phyloP scores from a whole-genome alignment of 2,888 invertebrate genomes.

The Limenitis camilla region DNA sequence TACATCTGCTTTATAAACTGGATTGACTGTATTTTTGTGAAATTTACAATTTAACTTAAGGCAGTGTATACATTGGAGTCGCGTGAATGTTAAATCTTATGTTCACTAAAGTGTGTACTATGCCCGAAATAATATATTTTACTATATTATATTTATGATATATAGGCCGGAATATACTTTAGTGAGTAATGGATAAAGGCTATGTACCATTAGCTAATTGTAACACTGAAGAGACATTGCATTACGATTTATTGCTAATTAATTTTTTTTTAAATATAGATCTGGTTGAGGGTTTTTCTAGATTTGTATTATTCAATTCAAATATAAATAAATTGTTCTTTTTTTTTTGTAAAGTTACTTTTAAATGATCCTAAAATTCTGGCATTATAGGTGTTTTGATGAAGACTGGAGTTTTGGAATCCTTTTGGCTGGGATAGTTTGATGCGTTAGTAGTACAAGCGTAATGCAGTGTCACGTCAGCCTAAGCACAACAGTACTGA shows the following conservation, averaged over 20 bases:
- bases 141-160: not conserved
- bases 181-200: constrained; percentile 4
- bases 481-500: constrained; percentile 63
- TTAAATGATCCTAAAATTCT: too few relatives aligned
- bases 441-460: not conserved
- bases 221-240: constrained; percentile 16
- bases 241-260: too few relatives aligned
- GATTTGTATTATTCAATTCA: too few relatives aligned
- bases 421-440: not conserved
- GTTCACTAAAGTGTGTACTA: constrained; percentile 4
- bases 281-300: too few relatives aligned
- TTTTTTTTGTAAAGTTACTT: too few relatives aligned
- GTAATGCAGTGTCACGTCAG: constrained; percentile 27
- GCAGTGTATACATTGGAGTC: not conserved
- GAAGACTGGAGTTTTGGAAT: not conserved
- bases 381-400: too few relatives aligned
- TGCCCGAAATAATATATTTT: not conserved
- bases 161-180: not conserved
- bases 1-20: not conserved
- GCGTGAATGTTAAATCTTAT: constrained; percentile 9
- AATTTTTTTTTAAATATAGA: too few relatives aligned
- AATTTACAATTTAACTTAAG: not conserved
- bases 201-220: constrained; percentile 11
- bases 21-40: not conserved
- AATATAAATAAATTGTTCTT: too few relatives aligned